Evolutionary conservation across 2,113 vertebrate genomes (phyloP).

Genomic region (western clawed frog (Xenopus tropicalis)): UCB_Xtro_10.0 CM004451.2:27705001-27705500

Average conservation of each 20-base stretch:
- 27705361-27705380: slow-evolving; percentile 22
- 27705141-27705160: not conserved
- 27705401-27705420: slow-evolving; percentile 9
- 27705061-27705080: no score
- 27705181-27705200: not conserved
- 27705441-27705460: slow-evolving; percentile 6
- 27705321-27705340: slow-evolving; percentile 1
- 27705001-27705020: no score
- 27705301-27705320: slow-evolving; percentile 30
- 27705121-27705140: not conserved
- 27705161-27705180: slow-evolving; percentile 16
- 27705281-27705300: slow-evolving; percentile 16
- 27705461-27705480: slow-evolving; percentile 7
- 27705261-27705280: slow-evolving; percentile 4
- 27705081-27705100: not conserved
- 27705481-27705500: slow-evolving; percentile 1
- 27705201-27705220: slow-evolving; percentile 19
- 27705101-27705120: slow-evolving; percentile 15
- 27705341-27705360: slow-evolving; percentile 6
- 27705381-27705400: slow-evolving; percentile 12
- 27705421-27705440: slow-evolving; percentile 27
- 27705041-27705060: not conserved
- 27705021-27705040: no score
- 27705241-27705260: not conserved
- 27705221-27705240: not conserved